These are phyloP conservation scores for Halichoerus grypus DNA, from an alignment of 2,113 vertebrate species.

Conservation along the genomic window DNA sequence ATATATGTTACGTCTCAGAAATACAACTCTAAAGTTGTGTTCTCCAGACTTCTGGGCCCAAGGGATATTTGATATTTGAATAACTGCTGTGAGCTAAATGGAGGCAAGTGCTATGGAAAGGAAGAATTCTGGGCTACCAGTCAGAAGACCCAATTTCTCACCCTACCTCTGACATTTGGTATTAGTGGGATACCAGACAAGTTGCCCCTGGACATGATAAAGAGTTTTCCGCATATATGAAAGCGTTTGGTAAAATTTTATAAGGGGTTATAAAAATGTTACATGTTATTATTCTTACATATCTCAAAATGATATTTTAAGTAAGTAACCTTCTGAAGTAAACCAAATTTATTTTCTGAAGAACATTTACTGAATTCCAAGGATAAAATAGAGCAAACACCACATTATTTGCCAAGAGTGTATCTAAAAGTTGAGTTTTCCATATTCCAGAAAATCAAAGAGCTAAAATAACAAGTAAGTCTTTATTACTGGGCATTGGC, in stretches of 20 bases:
- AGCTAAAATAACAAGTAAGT: conserved; percentile 60
- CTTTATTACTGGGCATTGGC: neutral
- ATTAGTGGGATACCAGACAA: neutral
- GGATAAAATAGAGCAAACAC: conserved; percentile 50
- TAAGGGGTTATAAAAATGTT: neutral
- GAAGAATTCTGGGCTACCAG: neutral
- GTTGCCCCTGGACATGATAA: neutral
- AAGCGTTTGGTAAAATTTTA: neutral
- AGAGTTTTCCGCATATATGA: neutral
- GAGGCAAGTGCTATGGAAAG: neutral
- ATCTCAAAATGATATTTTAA: conserved; percentile 53
- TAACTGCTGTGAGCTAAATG: neutral
- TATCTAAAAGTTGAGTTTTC: conserved; percentile 59
- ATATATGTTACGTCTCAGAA: neutral
- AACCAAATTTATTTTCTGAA: conserved; percentile 37
- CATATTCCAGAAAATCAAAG: conserved; percentile 52
- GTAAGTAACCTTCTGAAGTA: neutral
- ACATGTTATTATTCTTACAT: neutral
- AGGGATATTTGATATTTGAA: neutral
- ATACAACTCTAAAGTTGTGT: neutral
- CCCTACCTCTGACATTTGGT: neutral
- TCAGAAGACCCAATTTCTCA: neutral
- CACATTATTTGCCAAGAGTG: neutral
- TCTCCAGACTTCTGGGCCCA: neutral
- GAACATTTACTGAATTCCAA: conserved; percentile 34